Base-by-base conservation (phyloP, 2,113 vertebrate species). In the Xenus cinereus region DNA sequence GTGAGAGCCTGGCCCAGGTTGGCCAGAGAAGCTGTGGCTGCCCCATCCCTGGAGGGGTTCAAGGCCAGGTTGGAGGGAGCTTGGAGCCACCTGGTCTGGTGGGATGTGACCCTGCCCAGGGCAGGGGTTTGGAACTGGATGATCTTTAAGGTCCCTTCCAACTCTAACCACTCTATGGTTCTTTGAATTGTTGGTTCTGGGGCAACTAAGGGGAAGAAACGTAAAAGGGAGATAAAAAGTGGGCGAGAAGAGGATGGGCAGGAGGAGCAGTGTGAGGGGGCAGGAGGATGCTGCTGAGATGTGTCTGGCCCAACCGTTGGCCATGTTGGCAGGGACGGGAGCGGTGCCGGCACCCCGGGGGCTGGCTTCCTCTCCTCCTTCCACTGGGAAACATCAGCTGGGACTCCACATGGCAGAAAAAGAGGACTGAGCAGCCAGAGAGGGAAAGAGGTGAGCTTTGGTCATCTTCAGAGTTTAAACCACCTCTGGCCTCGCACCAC, bases 401-500 rank as follows among this genome's bases (percentile, higher is more conserved):
- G 28, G 50, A 75, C 12, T 9, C 12, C 24, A 56, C 10, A 45
- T 1, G 26, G 53, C 28, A 22, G 41, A 43, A 63, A 46, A 46
- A 75, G n/a, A 77, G 33, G 35, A 32, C 35, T 78, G 46, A 30
- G 30, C 21, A 71, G 11, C 39, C 23, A 6, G 32, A 11, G 1
- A 32, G 14, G 26, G 43, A 28, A 67, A 66, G 68, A 64, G 11
- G 33, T 51, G 68, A 74, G 71, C 51, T 91, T 74, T 32, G 37
- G 46, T 57, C 37, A 33, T 69, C 28, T 33, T 59, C 46, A 54
- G 56, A 79, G 43, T 50, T 73, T 37, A 79, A 87, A 79, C 22
- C 0, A 0, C 14, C 76, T 57, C 60, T 35, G 39, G 46, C 23
- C 48, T 64, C 12, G 15, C 39, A 26, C 53, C 43, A 26, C 18